A percentile compares a stretch with the other conserved stretches of the same genome.
phyloP scores from a whole-genome alignment of 2,888 invertebrate genomes.

The Dugesia japonica region DNA sequence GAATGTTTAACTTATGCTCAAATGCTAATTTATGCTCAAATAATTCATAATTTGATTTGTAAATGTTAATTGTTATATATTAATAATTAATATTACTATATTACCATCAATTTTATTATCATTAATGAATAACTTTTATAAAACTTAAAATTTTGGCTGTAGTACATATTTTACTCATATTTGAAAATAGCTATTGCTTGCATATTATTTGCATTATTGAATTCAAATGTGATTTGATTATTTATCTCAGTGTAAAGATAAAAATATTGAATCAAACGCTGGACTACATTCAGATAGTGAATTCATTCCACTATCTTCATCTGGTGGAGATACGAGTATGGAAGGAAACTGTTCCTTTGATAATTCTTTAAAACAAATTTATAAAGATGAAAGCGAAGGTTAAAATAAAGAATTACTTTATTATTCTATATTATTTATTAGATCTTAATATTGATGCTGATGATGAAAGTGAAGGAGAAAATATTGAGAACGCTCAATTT shows the following conservation, averaged over 20 bases:
- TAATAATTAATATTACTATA: too few relatives aligned
- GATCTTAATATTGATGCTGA: not conserved
- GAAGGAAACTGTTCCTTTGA: not conserved
- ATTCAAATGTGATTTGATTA: not conserved
- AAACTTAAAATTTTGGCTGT: too few relatives aligned
- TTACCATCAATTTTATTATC: too few relatives aligned
- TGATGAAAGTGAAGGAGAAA: slow-evolving; percentile 14
- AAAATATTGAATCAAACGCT: not conserved
- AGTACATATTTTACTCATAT: too few relatives aligned
- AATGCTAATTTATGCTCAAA: not conserved
- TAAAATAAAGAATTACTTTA: too few relatives aligned
- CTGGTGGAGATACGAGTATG: not conserved
- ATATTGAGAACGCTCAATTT: not conserved
- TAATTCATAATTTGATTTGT: not conserved
- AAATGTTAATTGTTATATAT: not conserved
- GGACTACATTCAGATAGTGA: not conserved
- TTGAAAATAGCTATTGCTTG: not conserved
- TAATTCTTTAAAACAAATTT: not conserved
- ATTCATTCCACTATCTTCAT: not conserved
- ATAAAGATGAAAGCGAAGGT: slow-evolving; percentile 20
- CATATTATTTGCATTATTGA: too few relatives aligned
- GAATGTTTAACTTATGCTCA: not conserved
- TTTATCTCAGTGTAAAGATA: slow-evolving; percentile 10
- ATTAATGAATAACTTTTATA: too few relatives aligned
- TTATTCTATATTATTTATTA: too few relatives aligned